Conservation (phyloP, 2,888 invertebrate species). For the Synergus japonicus region DNA sequence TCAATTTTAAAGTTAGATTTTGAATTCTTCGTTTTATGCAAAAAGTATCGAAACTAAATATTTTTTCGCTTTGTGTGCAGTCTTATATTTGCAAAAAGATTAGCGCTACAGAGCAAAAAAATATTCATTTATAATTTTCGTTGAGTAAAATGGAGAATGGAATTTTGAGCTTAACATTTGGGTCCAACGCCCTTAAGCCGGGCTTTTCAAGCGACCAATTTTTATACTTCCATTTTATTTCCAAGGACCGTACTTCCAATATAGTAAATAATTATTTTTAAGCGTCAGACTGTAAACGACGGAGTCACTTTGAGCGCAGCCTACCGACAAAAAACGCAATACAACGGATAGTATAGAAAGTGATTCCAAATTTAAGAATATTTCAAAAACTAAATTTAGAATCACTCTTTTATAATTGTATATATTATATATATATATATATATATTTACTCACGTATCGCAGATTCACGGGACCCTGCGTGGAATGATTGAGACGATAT, state of each 20-base stretch:
- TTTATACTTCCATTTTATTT: constrained; percentile 60
- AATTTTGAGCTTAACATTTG: too few species aligned
- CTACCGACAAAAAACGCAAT: constrained; percentile 60
- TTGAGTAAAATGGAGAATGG: too few species aligned
- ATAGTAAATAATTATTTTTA: constrained; percentile 50
- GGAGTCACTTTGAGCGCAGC: constrained; percentile 64
- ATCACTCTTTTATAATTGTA: constrained; percentile 35
- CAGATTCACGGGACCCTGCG: constrained; percentile 30
- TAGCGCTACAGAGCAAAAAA: too few species aligned
- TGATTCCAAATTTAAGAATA: constrained; percentile 20
- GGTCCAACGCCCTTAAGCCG: background rate
- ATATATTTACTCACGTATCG: constrained; percentile 33
- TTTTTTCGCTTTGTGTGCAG: too few species aligned
- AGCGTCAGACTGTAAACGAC: constrained; percentile 52
- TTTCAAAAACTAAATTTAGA: constrained; percentile 9
- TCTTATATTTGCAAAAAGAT: too few species aligned
- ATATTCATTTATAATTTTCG: too few species aligned
- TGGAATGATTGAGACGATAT: background rate
- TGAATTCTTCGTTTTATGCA: too few species aligned
- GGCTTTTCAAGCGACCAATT: constrained; percentile 31
- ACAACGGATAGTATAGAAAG: constrained; percentile 31
- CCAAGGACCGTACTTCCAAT: constrained; percentile 33
- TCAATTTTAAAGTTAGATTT: too few species aligned
- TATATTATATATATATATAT: constrained; percentile 36
- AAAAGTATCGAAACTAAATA: too few species aligned